Evolutionary conservation across 2,797 vertebrate species (phyloP), one percentile per base, ranked within the genome.

Genomic region (Ptychobarbus kaznakovi): DNA sequence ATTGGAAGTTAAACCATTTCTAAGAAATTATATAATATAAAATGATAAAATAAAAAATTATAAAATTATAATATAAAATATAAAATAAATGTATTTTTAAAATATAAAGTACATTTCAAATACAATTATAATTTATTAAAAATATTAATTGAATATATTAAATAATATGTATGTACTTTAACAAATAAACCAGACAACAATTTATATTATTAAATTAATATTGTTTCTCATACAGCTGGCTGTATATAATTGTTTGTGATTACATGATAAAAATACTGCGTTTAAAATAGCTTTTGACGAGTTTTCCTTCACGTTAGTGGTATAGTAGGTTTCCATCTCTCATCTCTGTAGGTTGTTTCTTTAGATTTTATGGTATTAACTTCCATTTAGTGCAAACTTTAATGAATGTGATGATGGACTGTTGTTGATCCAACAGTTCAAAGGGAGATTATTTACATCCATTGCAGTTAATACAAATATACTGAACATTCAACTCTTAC

Each of bases 381-480:
- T 81, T 77, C 40, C 65, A 46, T 32, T 46, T 22, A 76, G n/a
- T 72, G n/a, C 40, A 11, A 73, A 63, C 25, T 46, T 74, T 58
- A 78, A 56, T 51, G 44, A 61, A 72, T 3, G 16, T 56, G 80
- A 25, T 76, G 85, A 88, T 38, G n/a, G 78, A 84, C 22, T 51
- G 28, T 35, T 81, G 58, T 42, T 74, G 35, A 63, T 81, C 40
- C 35, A 72, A 20, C 61, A 49, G 74, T n/a, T 72, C n/a, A 32
- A 38, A 80, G 20, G 58, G 35, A 68, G 46, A 82, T 86, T 82
- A 70, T 82, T 78, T 82, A 58, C 51, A 61, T 78, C 32, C 10
- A 77, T 69, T 70, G 44, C 79, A 69, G 46, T 15, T 70, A 90
- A 86, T 61, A 40, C 61, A 79, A 81, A 83, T 77, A 86, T 66